phyloP scores from a whole-genome alignment of 2,888 invertebrate genomes.

The Nomada fabriciana region DNA sequence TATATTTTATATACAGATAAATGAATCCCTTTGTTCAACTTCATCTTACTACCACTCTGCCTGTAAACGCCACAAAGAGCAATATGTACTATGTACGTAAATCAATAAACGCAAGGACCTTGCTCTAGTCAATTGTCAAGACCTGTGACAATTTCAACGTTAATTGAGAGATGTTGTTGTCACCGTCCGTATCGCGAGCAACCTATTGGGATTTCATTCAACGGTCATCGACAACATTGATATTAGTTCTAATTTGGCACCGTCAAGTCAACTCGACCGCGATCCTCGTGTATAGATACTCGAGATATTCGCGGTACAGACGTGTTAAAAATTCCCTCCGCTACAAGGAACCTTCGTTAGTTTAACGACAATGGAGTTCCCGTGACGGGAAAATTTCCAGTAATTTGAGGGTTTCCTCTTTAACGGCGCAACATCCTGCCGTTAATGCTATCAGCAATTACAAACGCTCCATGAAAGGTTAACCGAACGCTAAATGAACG shows the following conservation, averaged over 20 bases:
- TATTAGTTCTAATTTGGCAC: slow-evolving; percentile 2
- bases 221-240: slow-evolving; percentile 20
- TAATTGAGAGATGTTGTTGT: slow-evolving; percentile 10
- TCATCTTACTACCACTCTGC: no score
- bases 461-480: slow-evolving; percentile 22
- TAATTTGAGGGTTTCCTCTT: no score
- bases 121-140: background rate
- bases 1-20: no score
- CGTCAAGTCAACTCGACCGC: background rate
- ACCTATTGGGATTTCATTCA: slow-evolving; percentile 27
- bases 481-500: slow-evolving; percentile 24
- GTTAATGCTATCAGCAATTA: slow-evolving; percentile 12
- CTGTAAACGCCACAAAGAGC: background rate
- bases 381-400: no score
- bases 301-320: no score
- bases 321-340: no score
- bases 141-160: slow-evolving; percentile 15
- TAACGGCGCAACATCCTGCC: background rate
- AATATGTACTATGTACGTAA: no score
- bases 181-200: background rate
- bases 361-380: no score
- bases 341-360: no score
- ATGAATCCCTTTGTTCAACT: no score
- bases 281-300: no score
- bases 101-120: background rate